A percentile compares a stretch with the other conserved stretches of the same genome.
These are phyloP conservation scores for Radopholus similis DNA, from an alignment of 1,140 invertebrate genomes.

Conservation along the genomic window DNA sequence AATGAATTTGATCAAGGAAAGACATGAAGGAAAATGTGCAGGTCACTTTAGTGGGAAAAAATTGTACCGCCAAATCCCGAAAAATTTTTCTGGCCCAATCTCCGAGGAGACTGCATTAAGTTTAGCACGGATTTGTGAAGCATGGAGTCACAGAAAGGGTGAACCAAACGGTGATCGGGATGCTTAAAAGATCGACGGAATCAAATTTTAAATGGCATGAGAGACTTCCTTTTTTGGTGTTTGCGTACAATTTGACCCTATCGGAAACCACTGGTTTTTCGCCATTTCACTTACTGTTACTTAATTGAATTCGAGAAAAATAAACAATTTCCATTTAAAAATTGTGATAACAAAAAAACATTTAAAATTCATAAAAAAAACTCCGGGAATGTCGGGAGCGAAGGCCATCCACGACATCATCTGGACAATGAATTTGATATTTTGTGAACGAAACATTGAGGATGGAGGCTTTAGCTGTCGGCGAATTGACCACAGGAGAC, in stretches of 20 bases:
- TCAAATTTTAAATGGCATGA: background rate
- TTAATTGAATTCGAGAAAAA: too few relatives aligned
- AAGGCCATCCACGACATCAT: too few relatives aligned
- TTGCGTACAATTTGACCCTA: background rate
- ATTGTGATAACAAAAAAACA: too few relatives aligned
- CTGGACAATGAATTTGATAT: too few relatives aligned
- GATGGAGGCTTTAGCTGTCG: too few relatives aligned
- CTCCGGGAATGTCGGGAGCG: too few relatives aligned
- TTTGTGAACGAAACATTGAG: too few relatives aligned
- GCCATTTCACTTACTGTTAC: background rate
- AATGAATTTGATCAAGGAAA: background rate
- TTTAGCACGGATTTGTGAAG: too few relatives aligned
- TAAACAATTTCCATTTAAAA: too few relatives aligned
- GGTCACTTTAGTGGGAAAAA: constrained; percentile 7
- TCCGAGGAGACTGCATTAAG: background rate
- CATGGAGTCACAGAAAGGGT: background rate
- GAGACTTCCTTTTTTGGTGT: background rate
- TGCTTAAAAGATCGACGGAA: background rate
- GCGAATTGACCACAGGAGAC: too few relatives aligned
- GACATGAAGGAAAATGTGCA: background rate
- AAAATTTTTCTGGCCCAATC: constrained; percentile 16
- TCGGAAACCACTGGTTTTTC: constrained; percentile 9
- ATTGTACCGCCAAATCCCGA: background rate
- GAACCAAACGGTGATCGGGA: constrained; percentile 1
- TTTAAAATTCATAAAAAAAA: too few relatives aligned